These are phyloP conservation scores for Trichoplusia ni DNA, from an alignment of 1,140 invertebrate species.

Conservation along the genomic window DNA sequence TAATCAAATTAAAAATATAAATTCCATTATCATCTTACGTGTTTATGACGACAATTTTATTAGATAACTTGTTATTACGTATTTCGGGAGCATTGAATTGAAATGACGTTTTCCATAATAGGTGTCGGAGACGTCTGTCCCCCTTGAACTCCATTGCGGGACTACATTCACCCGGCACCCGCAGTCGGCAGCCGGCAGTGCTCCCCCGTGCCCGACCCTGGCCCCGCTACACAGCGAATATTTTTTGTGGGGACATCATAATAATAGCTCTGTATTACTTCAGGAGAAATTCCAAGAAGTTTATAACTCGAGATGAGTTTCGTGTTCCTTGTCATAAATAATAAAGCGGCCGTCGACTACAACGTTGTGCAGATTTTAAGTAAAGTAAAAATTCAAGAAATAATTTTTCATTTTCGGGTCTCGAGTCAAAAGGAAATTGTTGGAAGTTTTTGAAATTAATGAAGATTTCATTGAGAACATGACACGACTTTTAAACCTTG, in stretches of 20 bases:
- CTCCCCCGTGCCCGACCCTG: conserved; percentile 55
- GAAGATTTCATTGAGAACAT: conserved; percentile 54
- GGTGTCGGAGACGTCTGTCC: conserved; percentile 45
- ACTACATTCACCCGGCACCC: conserved; percentile 43
- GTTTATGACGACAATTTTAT: neutral
- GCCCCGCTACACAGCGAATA: conserved; percentile 63
- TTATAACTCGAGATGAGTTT: conserved; percentile 82
- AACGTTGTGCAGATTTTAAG: conserved; percentile 80
- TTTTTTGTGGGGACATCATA: conserved; percentile 81
- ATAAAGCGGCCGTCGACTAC: conserved; percentile 81
- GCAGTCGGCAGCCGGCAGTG: conserved; percentile 10
- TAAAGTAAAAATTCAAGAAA: conserved; percentile 78
- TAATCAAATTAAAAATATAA: neutral
- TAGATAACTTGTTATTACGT: neutral
- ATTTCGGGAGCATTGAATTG: neutral
- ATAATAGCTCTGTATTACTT: conserved; percentile 82
- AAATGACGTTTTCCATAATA: neutral
- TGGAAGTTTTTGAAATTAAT: conserved; percentile 64
- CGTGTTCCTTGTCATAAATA: conserved; percentile 81
- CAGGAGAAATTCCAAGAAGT: conserved; percentile 81
- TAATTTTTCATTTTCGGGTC: conserved; percentile 73
- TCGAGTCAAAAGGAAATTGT: conserved; percentile 62
- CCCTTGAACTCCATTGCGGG: conserved; percentile 39
- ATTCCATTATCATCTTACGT: too few species aligned
- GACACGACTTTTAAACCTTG: conserved; percentile 38